phyloP scores from a whole-genome alignment of 2,888 invertebrate species.

The Dicranocentrus wangi region DNA sequence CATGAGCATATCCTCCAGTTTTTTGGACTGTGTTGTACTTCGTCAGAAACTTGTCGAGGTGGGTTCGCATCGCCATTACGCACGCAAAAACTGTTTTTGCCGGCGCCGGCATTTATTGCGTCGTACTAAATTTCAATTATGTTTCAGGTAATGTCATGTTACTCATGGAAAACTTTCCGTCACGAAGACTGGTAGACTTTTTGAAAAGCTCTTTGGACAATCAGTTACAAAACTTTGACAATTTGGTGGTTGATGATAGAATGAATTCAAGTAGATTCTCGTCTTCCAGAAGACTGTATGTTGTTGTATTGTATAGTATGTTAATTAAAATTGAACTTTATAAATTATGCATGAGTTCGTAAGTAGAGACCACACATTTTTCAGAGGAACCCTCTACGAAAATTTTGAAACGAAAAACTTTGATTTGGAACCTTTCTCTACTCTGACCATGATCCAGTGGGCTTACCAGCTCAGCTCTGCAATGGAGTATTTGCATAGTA shows the following conservation, averaged over 20 bases:
- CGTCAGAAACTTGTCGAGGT: slow-evolving; percentile 26
- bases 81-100: too few relatives aligned
- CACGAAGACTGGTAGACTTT: slow-evolving; percentile 37
- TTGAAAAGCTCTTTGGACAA: slow-evolving; percentile 26
- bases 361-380: too few relatives aligned
- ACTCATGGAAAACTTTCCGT: slow-evolving; percentile 23
- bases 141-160: slow-evolving; percentile 37
- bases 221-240: slow-evolving; percentile 38
- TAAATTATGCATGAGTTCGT: background rate
- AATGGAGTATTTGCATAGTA: slow-evolving; percentile 43
- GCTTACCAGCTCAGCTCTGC: slow-evolving; percentile 43
- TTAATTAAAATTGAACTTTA: background rate
- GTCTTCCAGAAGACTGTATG: slow-evolving; percentile 25
- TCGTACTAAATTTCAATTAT: background rate
- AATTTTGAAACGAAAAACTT: slow-evolving; percentile 23
- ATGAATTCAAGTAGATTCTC: background rate
- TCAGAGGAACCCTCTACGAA: slow-evolving; percentile 46
- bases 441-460: slow-evolving; percentile 47
- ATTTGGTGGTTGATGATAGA: background rate
- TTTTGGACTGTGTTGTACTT: slow-evolving; percentile 25
- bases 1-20: slow-evolving; percentile 43
- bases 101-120: too few relatives aligned
- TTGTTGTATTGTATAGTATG: background rate
- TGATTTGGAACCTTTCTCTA: slow-evolving; percentile 43
- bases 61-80: too few relatives aligned